Percentiles rank a stretch among this genome's conserved stretches.
Evolutionary conservation across 2,888 invertebrate species (phyloP).

Genomic region (Nomada hirtipes): DNA sequence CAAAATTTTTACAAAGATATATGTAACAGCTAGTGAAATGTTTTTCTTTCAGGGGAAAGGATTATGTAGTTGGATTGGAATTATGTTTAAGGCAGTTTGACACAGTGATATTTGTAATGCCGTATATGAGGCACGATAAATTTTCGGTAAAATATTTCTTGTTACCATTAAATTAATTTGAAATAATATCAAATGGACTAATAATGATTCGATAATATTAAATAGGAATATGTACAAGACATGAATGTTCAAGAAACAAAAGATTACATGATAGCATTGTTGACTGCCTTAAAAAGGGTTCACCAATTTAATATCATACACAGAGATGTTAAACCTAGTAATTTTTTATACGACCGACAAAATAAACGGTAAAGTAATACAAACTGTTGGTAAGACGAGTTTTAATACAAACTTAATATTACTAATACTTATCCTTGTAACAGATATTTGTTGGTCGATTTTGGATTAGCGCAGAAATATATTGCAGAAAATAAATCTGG

Average conservation of each 20-base stretch:
- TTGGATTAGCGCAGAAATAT: slow-evolving; percentile 93
- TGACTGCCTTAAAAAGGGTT: slow-evolving; percentile 91
- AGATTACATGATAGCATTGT: slow-evolving; percentile 92
- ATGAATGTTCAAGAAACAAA: slow-evolving; percentile 90
- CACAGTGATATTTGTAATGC: slow-evolving; percentile 95
- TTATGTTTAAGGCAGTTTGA: slow-evolving; percentile 91
- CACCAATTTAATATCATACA: slow-evolving; percentile 95
- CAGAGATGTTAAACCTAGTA: slow-evolving; percentile 95
- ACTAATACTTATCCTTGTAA: slow-evolving; percentile 41
- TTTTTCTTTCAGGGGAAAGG: slow-evolving; percentile 88
- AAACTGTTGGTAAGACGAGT: neutral
- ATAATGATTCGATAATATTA: slow-evolving; percentile 51
- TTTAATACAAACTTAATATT: neutral
- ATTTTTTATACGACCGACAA: slow-evolving; percentile 93
- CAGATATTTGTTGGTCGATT: slow-evolving; percentile 93
- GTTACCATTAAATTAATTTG: slow-evolving; percentile 63
- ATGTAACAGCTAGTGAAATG: neutral
- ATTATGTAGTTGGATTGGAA: slow-evolving; percentile 93
- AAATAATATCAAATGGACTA: neutral
- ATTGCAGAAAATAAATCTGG: slow-evolving; percentile 66
- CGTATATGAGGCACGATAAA: slow-evolving; percentile 92
- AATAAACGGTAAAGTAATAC: slow-evolving; percentile 85
- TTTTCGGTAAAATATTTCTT: slow-evolving; percentile 87
- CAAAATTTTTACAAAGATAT: neutral
- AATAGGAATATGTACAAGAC: slow-evolving; percentile 90